Evolutionary conservation across 2,113 vertebrate genomes (phyloP).

Genomic region (Phaetusa simplex): DNA sequence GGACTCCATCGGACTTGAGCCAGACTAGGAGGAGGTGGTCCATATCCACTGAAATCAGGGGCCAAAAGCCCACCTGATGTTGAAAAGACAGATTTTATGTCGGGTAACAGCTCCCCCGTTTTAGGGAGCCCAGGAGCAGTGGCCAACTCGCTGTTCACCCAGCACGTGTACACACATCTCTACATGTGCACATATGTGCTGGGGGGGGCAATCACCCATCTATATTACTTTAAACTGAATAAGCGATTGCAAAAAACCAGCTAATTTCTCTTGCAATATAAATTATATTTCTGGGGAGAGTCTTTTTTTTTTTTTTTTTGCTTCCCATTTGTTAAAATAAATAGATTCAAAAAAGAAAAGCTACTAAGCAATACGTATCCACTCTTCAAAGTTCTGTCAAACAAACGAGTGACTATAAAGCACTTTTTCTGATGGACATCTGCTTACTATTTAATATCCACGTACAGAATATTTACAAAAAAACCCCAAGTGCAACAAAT

Average conservation of each 20-base stretch:
- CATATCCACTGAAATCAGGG: not conserved
- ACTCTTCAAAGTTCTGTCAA: constrained; percentile 34
- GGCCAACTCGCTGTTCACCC: not conserved
- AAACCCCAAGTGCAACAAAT: constrained; percentile 7
- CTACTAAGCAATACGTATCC: not conserved
- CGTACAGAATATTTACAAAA: constrained; percentile 24
- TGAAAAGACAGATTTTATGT: not conserved
- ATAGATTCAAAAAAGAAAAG: not conserved
- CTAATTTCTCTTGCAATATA: not conserved
- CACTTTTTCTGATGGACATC: constrained; percentile 32
- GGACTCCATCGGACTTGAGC: not conserved
- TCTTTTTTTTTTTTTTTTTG: not conserved
- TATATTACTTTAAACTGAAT: not conserved
- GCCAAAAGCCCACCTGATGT: not conserved
- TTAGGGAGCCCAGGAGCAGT: not conserved
- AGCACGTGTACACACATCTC: accelerated
- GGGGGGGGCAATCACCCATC: not conserved
- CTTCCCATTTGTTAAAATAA: not conserved
- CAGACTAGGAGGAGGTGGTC: not conserved
- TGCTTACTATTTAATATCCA: constrained; percentile 59
- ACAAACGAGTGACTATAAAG: not conserved
- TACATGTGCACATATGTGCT: accelerated
- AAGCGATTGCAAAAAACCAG: not conserved
- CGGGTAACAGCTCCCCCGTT: not conserved
- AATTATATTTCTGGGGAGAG: not conserved